These are phyloP conservation scores for Rhodeus uyekii DNA, from an alignment of 2,797 vertebrate species.

Conservation along the genomic window DNA sequence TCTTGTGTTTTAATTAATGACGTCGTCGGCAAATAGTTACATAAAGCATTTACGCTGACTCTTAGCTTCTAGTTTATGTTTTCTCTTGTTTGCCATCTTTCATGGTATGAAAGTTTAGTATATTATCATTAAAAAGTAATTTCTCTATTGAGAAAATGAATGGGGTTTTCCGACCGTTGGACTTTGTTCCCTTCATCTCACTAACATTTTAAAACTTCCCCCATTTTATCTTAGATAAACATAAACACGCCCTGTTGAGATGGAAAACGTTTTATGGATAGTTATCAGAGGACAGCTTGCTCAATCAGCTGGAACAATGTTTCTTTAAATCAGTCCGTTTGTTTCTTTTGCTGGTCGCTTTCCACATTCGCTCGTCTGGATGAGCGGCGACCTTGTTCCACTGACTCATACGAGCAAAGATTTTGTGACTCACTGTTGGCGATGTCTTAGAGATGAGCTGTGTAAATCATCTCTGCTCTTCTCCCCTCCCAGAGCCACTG, in stretches of 20 bases:
- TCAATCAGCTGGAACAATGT: conserved; percentile 27
- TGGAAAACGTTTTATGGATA: conserved; percentile 21
- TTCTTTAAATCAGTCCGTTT: conserved; percentile 18
- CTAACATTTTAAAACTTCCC: not conserved
- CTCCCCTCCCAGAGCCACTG: conserved; percentile 37
- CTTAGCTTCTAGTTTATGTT: not conserved
- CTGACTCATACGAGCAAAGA: conserved; percentile 51
- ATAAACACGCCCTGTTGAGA: conserved; percentile 24
- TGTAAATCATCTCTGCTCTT: conserved; percentile 48
- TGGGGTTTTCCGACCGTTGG: not conserved
- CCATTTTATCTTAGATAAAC: conserved; percentile 19
- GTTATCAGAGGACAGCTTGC: conserved; percentile 23
- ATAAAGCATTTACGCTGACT: not conserved
- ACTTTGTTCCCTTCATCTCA: not conserved
- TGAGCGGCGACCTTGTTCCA: conserved; percentile 42
- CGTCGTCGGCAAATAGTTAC: not conserved
- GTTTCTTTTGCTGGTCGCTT: conserved; percentile 29
- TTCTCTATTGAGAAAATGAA: not conserved
- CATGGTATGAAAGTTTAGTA: conserved; percentile 8
- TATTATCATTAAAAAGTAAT: conserved; percentile 24
- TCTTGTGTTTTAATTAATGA: not conserved
- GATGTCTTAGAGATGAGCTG: conserved; percentile 43
- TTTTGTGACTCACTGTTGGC: conserved; percentile 57
- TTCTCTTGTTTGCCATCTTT: not conserved
- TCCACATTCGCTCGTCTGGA: conserved; percentile 26